Percentiles rank a stretch among this genome's conserved stretches.
phyloP scores from a whole-genome alignment of 2,113 vertebrate genomes.

The Psilopogon haemacephalus region DNA sequence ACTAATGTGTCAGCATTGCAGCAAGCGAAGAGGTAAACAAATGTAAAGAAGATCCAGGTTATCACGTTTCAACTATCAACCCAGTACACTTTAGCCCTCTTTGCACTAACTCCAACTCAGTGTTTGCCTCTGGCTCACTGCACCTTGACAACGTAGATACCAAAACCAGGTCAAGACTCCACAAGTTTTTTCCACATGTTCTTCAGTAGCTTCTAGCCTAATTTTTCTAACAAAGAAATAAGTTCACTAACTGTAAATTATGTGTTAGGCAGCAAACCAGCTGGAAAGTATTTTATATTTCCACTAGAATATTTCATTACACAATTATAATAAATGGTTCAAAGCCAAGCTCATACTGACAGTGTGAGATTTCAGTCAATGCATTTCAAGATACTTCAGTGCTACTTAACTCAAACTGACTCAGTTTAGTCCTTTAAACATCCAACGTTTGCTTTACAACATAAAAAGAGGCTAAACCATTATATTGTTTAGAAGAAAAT shows the following conservation, averaged over 20 bases:
- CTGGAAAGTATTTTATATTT: not conserved
- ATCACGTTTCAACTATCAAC: constrained; percentile 16
- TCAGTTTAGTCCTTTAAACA: not conserved
- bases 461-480: not conserved
- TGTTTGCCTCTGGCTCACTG: not conserved
- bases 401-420: constrained; percentile 25
- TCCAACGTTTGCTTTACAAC: not conserved
- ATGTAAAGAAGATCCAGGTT: constrained; percentile 29
- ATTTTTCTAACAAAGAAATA: constrained; percentile 51
- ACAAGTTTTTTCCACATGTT: not conserved
- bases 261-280: not conserved
- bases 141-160: not conserved
- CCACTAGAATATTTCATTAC: not conserved
- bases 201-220: constrained; percentile 28
- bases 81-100: not conserved
- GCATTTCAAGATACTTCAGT: not conserved
- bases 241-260: constrained; percentile 24
- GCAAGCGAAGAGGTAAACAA: constrained; percentile 3
- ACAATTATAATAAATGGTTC: not conserved
- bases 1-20: not conserved
- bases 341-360: not conserved
- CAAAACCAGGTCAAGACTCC: constrained; percentile 22
- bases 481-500: not conserved
- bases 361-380: not conserved
- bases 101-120: constrained; percentile 8